Evolutionary conservation across 2,888 invertebrate genomes (phyloP).

Genomic region (Drosophila prolongata): DNA sequence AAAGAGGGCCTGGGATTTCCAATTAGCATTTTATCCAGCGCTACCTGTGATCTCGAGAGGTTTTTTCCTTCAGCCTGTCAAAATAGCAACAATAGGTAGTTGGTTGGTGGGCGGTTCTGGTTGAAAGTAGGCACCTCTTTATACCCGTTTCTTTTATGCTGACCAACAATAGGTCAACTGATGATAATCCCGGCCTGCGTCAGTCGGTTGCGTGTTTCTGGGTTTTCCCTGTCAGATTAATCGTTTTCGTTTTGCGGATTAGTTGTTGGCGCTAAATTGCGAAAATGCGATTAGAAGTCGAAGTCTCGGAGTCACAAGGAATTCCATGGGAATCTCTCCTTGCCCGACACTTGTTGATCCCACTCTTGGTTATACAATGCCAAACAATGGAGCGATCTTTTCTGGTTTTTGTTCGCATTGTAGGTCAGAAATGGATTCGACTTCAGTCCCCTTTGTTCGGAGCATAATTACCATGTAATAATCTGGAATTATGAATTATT

Average conservation of each 20-base stretch:
- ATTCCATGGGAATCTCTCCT: constrained; percentile 58
- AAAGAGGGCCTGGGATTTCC: constrained; percentile 41
- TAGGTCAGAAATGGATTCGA: background rate
- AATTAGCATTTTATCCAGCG: constrained; percentile 70
- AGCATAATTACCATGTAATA: constrained; percentile 78
- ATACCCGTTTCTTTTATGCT: constrained; percentile 12
- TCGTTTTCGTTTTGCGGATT: constrained; percentile 77
- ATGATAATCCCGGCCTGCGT: constrained; percentile 68
- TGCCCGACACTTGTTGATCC: constrained; percentile 38
- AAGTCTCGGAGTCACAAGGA: constrained; percentile 34
- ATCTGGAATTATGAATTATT: constrained; percentile 45
- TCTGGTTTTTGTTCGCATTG: constrained; percentile 8
- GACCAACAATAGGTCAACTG: constrained; percentile 68
- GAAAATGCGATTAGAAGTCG: constrained; percentile 69
- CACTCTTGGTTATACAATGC: constrained; percentile 29
- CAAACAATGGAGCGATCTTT: constrained; percentile 17
- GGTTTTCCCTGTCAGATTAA: constrained; percentile 53
- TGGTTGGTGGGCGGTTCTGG: constrained; percentile 56
- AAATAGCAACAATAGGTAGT: constrained; percentile 80
- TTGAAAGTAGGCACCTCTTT: constrained; percentile 58
- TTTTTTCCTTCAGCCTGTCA: constrained; percentile 73
- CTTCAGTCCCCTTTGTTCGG: constrained; percentile 3
- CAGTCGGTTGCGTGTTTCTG: constrained; percentile 40
- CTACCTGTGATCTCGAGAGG: constrained; percentile 17
- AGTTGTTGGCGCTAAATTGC: constrained; percentile 81